Evolutionary conservation across 2,888 invertebrate genomes (phyloP), one percentile per base, ranked within the genome.

Genomic region (Aphodius granarius): DNA sequence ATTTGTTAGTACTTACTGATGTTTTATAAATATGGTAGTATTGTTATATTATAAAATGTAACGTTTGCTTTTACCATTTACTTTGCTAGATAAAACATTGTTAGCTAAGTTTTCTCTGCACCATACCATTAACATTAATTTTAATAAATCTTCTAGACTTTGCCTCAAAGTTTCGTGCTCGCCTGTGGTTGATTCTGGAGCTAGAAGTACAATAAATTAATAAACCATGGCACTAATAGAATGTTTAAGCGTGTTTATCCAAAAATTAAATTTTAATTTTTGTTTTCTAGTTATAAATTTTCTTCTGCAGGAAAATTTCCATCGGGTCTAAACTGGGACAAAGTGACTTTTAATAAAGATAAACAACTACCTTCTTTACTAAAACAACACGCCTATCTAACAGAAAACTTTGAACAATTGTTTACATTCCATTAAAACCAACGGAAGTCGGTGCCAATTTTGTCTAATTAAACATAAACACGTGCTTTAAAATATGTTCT

Each of bases 121-220:
- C 95, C 95, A 95, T 71, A 95, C 90, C 84, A 94, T 89, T 82
- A 95, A 90, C 95, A 95, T 95, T 82, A 94, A 89, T 86, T 94
- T 94, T 83, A 95, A 90, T 79, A 95, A 89, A 84, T 95, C 94
- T 86, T 95, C 94, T 83, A 95, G 88, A 83, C 92, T 92, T 79
- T 91, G 89, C 79, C 90, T 89, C 74, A 93, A 85, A 75, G 91
- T 89, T 77, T 87, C 88, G 77, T 87, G 86, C 77, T 84, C 81
- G 79, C 83, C 80, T 16, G 77, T 77, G 73, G 78, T 78, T 63
- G 81, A 81, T 79, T 83, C 82, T 66, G 82, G 80, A 64, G 80
- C 82, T 83, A 77, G 13, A 78, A 75, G 66, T 43, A 13, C 43
- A 43, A 43, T 43, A 2, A 20, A 43, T 43, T 9, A 43, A 43